Conservation (phyloP, 1,140 invertebrate genomes). For the Atta colombica region DNA sequence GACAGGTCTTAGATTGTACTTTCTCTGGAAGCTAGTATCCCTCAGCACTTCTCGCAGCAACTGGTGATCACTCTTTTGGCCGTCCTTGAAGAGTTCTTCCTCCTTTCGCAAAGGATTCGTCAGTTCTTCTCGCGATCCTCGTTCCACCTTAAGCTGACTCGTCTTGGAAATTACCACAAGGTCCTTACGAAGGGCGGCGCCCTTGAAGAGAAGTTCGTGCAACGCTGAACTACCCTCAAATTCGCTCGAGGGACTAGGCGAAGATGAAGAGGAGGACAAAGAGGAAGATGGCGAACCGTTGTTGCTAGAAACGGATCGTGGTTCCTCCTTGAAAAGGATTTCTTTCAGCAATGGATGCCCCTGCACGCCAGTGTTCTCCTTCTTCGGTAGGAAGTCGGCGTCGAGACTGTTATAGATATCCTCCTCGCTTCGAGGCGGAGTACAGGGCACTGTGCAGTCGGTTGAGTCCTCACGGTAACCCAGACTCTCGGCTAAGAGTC, state of each 20-base stretch:
- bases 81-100: conserved; percentile 80
- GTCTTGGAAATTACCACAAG: conserved; percentile 59
- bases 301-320: conserved; percentile 69
- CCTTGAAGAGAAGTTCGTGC: conserved; percentile 81
- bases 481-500: conserved; percentile 84
- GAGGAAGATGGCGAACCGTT: conserved; percentile 57
- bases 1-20: conserved; percentile 92
- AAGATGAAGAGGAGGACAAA: conserved; percentile 53
- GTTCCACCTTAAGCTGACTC: conserved; percentile 67
- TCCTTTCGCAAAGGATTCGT: conserved; percentile 77
- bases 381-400: conserved; percentile 84
- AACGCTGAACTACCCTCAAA: conserved; percentile 76
- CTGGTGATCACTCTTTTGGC: conserved; percentile 89
- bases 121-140: conserved; percentile 47
- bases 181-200: conserved; percentile 59
- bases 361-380: conserved; percentile 74
- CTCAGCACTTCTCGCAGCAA: conserved; percentile 92
- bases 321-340: conserved; percentile 84
- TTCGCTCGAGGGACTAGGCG: conserved; percentile 70
- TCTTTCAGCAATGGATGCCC: conserved; percentile 77
- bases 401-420: conserved; percentile 85
- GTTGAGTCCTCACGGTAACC: conserved; percentile 85
- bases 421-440: conserved; percentile 84
- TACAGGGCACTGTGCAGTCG: conserved; percentile 85
- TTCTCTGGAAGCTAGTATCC: conserved; percentile 94